Conservation (phyloP, 2,888 invertebrate species). For the Holacanthella duospinosa region DNA sequence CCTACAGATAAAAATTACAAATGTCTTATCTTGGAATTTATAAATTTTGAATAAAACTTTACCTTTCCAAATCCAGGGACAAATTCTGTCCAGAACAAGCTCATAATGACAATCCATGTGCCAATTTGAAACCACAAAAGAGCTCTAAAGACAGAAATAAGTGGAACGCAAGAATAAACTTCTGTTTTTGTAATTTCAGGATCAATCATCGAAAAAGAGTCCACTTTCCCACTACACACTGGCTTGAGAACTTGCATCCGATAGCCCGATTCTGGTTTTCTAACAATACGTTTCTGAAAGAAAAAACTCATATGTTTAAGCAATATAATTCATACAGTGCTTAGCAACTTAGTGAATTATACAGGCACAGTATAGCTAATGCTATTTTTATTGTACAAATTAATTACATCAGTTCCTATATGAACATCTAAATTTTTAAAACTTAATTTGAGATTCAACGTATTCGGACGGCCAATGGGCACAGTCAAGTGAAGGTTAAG, state of each 20-base stretch:
- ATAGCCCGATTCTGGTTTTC: too few relatives aligned
- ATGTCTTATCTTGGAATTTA: background rate
- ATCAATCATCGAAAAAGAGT: background rate
- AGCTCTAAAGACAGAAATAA: conserved; percentile 19
- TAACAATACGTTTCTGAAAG: too few relatives aligned
- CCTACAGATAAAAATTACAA: conserved; percentile 15
- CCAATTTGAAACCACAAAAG: conserved; percentile 26
- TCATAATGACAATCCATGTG: conserved; percentile 22
- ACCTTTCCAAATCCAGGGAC: conserved; percentile 48
- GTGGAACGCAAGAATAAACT: conserved; percentile 12
- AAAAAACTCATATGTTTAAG: too few relatives aligned
- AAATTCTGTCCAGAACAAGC: conserved; percentile 46
- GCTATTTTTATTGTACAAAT: too few relatives aligned
- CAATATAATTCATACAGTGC: too few relatives aligned
- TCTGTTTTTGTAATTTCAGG: conserved; percentile 19
- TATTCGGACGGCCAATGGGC: too few relatives aligned
- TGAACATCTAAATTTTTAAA: too few relatives aligned
- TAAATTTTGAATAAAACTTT: conserved; percentile 32
- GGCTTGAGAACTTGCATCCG: background rate
- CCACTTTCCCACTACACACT: background rate
- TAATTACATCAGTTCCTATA: too few relatives aligned
- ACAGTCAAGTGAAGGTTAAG: too few relatives aligned
- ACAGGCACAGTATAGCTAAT: too few relatives aligned
- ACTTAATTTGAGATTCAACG: too few relatives aligned
- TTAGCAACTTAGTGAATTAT: too few relatives aligned